These are phyloP conservation scores for Odontothrips loti DNA, from an alignment of 2,888 invertebrate genomes.

Conservation along the genomic window DNA sequence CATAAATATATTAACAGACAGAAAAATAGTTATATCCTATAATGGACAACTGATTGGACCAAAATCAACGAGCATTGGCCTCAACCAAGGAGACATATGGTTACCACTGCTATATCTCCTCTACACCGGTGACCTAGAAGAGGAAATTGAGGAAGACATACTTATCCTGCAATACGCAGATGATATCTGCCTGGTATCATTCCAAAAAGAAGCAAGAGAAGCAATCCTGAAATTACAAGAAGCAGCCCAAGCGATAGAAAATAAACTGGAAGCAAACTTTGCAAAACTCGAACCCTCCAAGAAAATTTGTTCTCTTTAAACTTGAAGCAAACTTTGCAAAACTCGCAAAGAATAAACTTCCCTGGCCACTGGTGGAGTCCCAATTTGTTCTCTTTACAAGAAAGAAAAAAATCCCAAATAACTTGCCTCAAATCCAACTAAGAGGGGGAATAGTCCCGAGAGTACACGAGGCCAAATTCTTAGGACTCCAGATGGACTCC, in stretches of 20 bases:
- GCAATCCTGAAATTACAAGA: background rate
- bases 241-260: background rate
- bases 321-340: too few relatives aligned
- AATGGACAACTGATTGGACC: slow-evolving; percentile 28
- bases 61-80: slow-evolving; percentile 5
- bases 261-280: background rate
- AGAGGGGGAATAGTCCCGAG: background rate
- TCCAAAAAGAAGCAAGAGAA: background rate
- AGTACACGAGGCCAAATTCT: background rate
- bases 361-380: too few relatives aligned
- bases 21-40: slow-evolving; percentile 26
- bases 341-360: too few relatives aligned
- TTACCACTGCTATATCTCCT: slow-evolving; percentile 31
- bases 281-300: background rate
- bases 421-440: background rate
- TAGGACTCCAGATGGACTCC: slow-evolving; percentile 8
- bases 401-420: background rate
- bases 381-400: slow-evolving; percentile 26
- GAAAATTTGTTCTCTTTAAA: too few relatives aligned
- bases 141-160: background rate
- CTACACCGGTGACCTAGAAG: slow-evolving; percentile 4
- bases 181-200: slow-evolving; percentile 29
- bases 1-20: background rate
- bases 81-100: slow-evolving; percentile 30
- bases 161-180: slow-evolving; percentile 33